phyloP scores from a whole-genome alignment of 2,113 vertebrate genomes.

The Craseonycteris thonglongyai region DNA sequence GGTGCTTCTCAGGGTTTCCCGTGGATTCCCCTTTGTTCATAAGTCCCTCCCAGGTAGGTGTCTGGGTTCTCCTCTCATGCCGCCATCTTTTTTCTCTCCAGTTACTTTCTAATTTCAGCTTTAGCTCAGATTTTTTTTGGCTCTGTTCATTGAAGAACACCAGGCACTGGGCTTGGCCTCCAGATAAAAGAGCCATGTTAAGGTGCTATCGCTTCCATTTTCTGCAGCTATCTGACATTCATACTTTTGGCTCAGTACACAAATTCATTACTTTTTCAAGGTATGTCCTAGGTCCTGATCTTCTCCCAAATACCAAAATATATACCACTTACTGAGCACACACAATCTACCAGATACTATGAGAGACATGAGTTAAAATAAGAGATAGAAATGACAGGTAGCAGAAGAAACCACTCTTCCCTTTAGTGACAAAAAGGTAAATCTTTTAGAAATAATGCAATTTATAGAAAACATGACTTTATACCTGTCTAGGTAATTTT shows the following conservation, averaged over 20 bases:
- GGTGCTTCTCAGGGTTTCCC: no score
- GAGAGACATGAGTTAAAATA: not conserved
- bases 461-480: slow-evolving; percentile 19
- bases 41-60: no score
- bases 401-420: not conserved
- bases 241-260: not conserved
- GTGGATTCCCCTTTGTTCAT: no score
- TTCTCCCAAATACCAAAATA: not conserved
- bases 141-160: not conserved
- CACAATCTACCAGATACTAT: not conserved
- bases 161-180: not conserved
- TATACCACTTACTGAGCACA: not conserved
- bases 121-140: not conserved
- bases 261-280: not conserved
- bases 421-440: not conserved
- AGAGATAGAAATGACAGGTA: not conserved
- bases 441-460: not conserved
- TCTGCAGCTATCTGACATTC: not conserved
- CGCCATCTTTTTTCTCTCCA: no score
- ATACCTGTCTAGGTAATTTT: not conserved
- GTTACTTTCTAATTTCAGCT: not conserved
- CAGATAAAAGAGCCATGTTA: not conserved
- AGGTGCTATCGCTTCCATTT: not conserved
- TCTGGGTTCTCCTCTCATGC: no score
- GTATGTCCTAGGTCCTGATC: not conserved